phyloP scores from a whole-genome alignment of 2,797 vertebrate species.

The Sardinella longiceps region DNA sequence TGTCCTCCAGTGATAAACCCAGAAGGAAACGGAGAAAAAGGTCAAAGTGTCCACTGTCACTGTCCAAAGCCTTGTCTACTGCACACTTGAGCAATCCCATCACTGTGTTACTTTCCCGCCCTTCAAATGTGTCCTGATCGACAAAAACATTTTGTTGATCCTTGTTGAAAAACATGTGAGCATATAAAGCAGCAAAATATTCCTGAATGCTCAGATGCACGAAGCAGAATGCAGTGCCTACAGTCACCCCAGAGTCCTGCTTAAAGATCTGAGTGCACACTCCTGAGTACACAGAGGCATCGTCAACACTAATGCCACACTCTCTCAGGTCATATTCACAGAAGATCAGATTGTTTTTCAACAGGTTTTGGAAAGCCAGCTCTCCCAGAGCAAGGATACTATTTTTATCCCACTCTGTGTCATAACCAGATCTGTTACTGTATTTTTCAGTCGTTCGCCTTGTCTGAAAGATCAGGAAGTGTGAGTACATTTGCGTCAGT shows the following conservation, averaged over 20 bases:
- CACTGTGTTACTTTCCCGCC: too few relatives aligned
- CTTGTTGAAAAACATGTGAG: too few relatives aligned
- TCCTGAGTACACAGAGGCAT: not conserved
- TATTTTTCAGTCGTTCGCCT: not conserved
- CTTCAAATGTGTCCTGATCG: too few relatives aligned
- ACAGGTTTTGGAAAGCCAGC: not conserved
- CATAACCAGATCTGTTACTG: not conserved
- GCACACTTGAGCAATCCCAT: conserved; percentile 30
- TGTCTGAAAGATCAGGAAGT: not conserved
- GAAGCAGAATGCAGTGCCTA: too few relatives aligned
- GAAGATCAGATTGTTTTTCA: not conserved
- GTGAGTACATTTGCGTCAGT: not conserved
- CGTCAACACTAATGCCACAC: not conserved
- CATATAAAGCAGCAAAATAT: too few relatives aligned
- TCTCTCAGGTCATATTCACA: not conserved
- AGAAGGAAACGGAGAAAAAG: conserved; percentile 38
- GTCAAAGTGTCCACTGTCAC: conserved; percentile 15
- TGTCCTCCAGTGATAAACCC: conserved; percentile 33
- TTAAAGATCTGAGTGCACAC: too few relatives aligned
- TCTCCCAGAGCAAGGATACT: not conserved
- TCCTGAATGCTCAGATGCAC: too few relatives aligned
- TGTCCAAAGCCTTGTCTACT: conserved; percentile 32
- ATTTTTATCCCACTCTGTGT: not conserved
- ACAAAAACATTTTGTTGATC: too few relatives aligned
- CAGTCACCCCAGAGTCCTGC: too few relatives aligned